Base-by-base conservation (phyloP, 2,113 vertebrate species). In the Cepphus grylle region DNA sequence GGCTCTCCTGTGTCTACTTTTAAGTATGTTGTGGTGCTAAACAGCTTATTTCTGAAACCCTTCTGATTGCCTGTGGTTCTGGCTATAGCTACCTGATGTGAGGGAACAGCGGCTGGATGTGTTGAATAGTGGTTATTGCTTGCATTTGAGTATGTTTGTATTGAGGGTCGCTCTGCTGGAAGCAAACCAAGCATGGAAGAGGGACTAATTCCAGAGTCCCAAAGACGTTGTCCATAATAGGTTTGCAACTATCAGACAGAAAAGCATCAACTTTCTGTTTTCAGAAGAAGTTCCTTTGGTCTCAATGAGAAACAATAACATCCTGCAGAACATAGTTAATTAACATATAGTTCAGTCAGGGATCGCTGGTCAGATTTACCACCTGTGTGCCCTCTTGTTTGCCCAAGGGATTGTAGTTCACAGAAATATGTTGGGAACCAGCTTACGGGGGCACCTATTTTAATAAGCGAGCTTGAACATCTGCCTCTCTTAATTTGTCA, bases 21-120 rank as follows among this genome's bases (percentile, higher is more conserved):
- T 73, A n/a, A 52, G 20, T 34, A 12, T 7, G 8, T 56, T 40
- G 43, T 32, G 15, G 17, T 62, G 36, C 47, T 65, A 12, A 85
- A 43, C 29, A 67, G 10, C 14, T 73, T 43, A 30, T 84, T 50
- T 81, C 62, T 2, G 4, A 82, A 86, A 45, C 27, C 15, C 26
- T 53, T 76, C 6, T 3, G 22, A 9, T 20, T 43, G 50, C 14
- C 0, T 9, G 38, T 6, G 9, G 5, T 69, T 67, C 52, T 80
- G 76, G 29, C 8, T 11, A 2, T 18, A 53, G 30, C 47, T 47
- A 14, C 25, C 18, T 40, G 36, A 52, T 36, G 45, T 29, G 67
- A 43, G n/a, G 50, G 50, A 62, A 1, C 49, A 9, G 38, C 0
- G 0, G 55, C 15, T 25, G 50, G 9, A 5, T 85, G 66, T 3